These are phyloP conservation scores for Microcebus jonahi DNA, from an alignment of 2,113 vertebrate species.

Conservation along the genomic window DNA sequence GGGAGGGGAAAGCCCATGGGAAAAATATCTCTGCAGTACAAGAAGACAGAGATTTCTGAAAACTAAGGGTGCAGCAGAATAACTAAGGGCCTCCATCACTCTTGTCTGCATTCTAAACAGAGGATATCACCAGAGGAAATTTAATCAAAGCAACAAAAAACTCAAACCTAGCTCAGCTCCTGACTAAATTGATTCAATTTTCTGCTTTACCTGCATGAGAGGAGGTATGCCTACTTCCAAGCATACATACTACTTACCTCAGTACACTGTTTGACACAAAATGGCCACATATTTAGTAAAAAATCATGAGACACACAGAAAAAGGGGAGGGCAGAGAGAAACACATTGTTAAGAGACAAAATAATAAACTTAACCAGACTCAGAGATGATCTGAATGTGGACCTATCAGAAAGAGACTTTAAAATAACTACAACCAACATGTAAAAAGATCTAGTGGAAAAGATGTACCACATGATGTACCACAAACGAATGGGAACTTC, in stretches of 20 bases:
- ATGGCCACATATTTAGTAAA: neutral
- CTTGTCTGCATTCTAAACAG: neutral
- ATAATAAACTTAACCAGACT: neutral
- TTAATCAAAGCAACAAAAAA: neutral
- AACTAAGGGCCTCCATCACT: neutral
- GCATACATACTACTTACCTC: neutral
- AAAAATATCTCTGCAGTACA: neutral
- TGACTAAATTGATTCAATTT: neutral
- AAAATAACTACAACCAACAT: neutral
- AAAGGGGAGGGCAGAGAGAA: too few species aligned
- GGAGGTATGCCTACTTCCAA: neutral
- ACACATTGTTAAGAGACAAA: neutral
- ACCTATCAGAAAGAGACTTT: neutral
- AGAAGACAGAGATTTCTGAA: neutral
- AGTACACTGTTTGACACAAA: neutral
- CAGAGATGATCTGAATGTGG: neutral
- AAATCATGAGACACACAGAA: neutral
- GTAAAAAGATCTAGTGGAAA: neutral
- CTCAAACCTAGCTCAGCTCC: neutral
- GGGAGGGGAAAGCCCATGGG: neutral
- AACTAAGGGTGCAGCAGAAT: neutral
- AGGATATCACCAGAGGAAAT: neutral
- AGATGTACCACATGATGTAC: neutral
- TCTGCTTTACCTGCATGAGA: neutral
- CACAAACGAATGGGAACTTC: neutral